These are phyloP conservation scores for Chromobotia macracanthus DNA, from an alignment of 2,797 vertebrate species.

Conservation along the genomic window DNA sequence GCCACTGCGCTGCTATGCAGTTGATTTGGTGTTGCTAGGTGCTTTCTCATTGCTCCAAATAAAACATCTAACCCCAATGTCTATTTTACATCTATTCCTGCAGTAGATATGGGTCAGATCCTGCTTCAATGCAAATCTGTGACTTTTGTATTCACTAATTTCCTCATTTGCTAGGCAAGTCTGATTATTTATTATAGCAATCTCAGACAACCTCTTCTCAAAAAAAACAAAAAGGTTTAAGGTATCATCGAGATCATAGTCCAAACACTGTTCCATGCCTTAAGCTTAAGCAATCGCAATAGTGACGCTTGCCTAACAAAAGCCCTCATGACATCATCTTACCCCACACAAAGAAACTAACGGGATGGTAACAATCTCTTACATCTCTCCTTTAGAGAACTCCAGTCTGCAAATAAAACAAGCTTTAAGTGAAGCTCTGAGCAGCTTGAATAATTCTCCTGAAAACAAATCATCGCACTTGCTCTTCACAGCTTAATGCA, in stretches of 20 bases:
- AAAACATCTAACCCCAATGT: too few species aligned
- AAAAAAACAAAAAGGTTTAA: too few species aligned
- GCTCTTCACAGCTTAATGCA: conserved; percentile 36
- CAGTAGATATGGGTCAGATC: too few species aligned
- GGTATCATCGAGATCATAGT: too few species aligned
- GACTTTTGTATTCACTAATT: too few species aligned
- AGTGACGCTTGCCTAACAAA: conserved; percentile 8
- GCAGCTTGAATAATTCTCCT: not conserved
- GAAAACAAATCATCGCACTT: not conserved
- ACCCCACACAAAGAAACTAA: too few species aligned
- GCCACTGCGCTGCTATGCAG: too few species aligned
- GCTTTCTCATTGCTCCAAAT: not conserved
- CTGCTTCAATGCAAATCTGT: too few species aligned
- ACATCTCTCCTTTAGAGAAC: not conserved
- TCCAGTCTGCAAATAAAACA: not conserved
- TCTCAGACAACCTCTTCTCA: too few species aligned
- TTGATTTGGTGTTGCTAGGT: not conserved
- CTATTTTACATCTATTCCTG: too few species aligned
- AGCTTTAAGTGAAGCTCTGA: not conserved
- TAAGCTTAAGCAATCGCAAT: conserved; percentile 9
- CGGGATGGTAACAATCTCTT: not conserved
- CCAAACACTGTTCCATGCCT: not conserved
- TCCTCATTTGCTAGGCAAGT: too few species aligned
- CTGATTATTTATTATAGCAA: too few species aligned
- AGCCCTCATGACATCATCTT: not conserved